Percentiles rank a stretch among this genome's conserved stretches.
These are phyloP conservation scores for Calephelis virginiensis DNA, from an alignment of 1,140 invertebrate genomes.

Conservation along the genomic window DNA sequence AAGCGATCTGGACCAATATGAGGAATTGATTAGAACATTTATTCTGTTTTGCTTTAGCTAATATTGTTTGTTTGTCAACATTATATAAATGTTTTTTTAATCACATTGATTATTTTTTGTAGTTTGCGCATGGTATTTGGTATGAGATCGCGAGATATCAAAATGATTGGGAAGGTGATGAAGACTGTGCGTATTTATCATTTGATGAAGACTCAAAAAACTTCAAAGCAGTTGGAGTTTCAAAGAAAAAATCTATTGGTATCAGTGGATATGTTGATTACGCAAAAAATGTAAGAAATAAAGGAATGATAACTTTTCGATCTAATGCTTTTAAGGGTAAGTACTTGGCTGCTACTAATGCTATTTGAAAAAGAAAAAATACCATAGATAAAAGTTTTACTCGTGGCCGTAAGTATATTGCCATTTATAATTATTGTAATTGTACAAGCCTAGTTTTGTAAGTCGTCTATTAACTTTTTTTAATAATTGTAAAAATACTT, in stretches of 20 bases:
- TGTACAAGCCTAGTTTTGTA: too few species aligned
- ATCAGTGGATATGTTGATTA: background rate
- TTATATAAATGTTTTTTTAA: too few species aligned
- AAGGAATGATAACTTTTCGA: background rate
- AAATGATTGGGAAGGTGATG: slow-evolving; percentile 9
- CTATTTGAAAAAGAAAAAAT: too few species aligned
- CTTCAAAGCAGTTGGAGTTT: background rate
- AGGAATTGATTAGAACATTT: too few species aligned
- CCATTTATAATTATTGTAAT: too few species aligned
- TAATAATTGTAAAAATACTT: too few species aligned
- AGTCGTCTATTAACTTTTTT: too few species aligned
- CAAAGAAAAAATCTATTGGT: background rate
- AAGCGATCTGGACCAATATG: too few species aligned
- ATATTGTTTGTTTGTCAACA: too few species aligned
- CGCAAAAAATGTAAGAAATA: background rate
- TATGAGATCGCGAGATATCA: slow-evolving; percentile 9
- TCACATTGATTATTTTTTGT: background rate
- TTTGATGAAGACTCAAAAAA: slow-evolving; percentile 5
- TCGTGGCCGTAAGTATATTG: too few species aligned
- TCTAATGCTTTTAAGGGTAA: slow-evolving; percentile 2
- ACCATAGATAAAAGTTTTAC: too few species aligned
- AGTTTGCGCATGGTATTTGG: slow-evolving; percentile 5
- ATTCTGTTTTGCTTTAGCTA: too few species aligned
- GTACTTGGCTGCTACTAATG: background rate
- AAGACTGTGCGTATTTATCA: background rate